Evolutionary conservation across 2,113 vertebrate genomes (phyloP), one percentile per base, ranked within the genome.

Genomic region (Collichthys lucidus): DNA sequence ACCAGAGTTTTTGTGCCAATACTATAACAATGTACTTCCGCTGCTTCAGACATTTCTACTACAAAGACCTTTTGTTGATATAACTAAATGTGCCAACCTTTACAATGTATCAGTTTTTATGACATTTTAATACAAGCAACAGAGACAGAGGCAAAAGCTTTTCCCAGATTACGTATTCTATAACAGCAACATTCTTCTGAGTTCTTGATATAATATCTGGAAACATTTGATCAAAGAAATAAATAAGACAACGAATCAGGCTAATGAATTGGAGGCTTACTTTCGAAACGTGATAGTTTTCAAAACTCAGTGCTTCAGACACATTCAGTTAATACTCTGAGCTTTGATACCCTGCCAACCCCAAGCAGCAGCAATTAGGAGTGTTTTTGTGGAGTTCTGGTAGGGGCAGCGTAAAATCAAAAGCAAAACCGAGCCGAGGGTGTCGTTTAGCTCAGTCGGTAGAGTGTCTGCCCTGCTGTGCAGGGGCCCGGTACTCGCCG

Each of bases 291-390:
- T 46, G 9, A 14, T 29, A 20, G 29, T 59, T 42, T 50, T 78
- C 5, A 31, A 20, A 42, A 22, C 9, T n/a, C 5, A 31, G 3
- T 16, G 5, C 11, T n/a, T 16, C 44, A 49, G 26, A 35, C 19
- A 50, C 24, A 22, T 53, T 63, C 2, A 47, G 11, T 35, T 6
- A 1, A 16, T 56, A 47, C 10, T 35, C 14, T 24, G 61, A 56
- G 40, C 61, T 44, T 72, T 0, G 1, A 49, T 50, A 56, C 26
- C 16, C 17, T 66, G 61, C 29, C 57, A 4, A 71, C 24, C 59
- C 52, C 47, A 74, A 74, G 59, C 66, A 68, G 11, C 66, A 80
- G 16, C 66, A 71, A 55, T 67, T 77, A 66, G 0, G 49, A 60
- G 63, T 69, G 24, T 50, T 3, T 74, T 74, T 50, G 57, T 50